These are phyloP conservation scores for Abramis brama DNA, from an alignment of 2,113 vertebrate species.

Conservation along the genomic window DNA sequence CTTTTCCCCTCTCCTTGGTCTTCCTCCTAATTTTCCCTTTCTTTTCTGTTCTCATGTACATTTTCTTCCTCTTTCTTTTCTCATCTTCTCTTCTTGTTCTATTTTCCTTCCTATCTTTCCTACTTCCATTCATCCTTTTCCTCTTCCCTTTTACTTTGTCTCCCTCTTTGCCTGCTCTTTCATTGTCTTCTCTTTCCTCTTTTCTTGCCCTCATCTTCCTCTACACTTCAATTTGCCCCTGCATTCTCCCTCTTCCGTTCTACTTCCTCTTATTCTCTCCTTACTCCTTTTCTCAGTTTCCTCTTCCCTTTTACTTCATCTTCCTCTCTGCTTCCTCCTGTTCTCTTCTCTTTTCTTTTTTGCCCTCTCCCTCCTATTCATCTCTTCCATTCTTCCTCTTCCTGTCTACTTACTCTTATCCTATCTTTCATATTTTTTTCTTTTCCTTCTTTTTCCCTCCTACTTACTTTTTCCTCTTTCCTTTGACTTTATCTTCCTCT, in stretches of 20 bases:
- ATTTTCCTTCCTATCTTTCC: not conserved
- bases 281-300: not conserved
- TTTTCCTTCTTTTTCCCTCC: not conserved
- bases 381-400: not conserved
- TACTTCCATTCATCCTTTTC: too few relatives aligned
- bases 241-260: not conserved
- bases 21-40: not conserved
- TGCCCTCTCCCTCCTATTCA: not conserved
- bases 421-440: not conserved
- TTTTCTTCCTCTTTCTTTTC: not conserved
- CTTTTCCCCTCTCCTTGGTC: not conserved
- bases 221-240: not conserved
- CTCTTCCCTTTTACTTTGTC: not conserved
- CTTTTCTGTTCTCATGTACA: not conserved
- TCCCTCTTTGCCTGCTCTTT: too few relatives aligned
- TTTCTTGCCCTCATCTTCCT: not conserved
- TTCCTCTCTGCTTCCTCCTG: not conserved
- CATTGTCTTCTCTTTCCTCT: too few relatives aligned
- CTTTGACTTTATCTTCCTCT: too few relatives aligned
- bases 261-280: not conserved
- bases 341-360: not conserved
- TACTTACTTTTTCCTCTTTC: not conserved
- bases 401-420: not conserved
- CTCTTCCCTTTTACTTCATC: not conserved
- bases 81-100: not conserved